A percentile compares a stretch with the other conserved stretches of the same genome.
Evolutionary conservation across 2,888 invertebrate genomes (phyloP).

Genomic region (Phortica okadai): DNA sequence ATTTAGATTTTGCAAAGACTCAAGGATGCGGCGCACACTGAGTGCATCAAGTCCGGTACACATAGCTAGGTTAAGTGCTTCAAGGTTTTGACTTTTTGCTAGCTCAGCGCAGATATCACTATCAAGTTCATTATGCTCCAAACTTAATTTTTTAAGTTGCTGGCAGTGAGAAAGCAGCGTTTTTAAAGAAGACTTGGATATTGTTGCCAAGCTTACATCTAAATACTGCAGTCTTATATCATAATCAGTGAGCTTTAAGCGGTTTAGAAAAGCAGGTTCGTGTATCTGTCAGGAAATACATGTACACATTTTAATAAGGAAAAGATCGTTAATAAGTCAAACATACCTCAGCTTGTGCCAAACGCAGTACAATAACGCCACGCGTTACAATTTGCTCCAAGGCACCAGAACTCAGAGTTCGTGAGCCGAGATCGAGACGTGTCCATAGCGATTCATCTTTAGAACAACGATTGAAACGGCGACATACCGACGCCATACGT

Average conservation of each 20-base stretch:
- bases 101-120: conserved; percentile 83
- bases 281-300: conserved; percentile 46
- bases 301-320: neutral
- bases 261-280: conserved; percentile 55
- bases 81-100: conserved; percentile 82
- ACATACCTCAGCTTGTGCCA: conserved; percentile 87
- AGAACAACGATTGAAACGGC: conserved; percentile 86
- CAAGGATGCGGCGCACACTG: conserved; percentile 81
- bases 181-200: conserved; percentile 80
- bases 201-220: conserved; percentile 89
- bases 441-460: conserved; percentile 93
- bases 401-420: conserved; percentile 82
- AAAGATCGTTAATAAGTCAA: neutral
- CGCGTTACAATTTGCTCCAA: conserved; percentile 86
- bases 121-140: conserved; percentile 86
- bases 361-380: conserved; percentile 86
- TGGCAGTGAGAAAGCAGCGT: conserved; percentile 82
- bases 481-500: conserved; percentile 85
- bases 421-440: conserved; percentile 86
- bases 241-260: conserved; percentile 65
- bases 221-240: conserved; percentile 85
- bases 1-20: conserved; percentile 75
- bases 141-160: conserved; percentile 86
- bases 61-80: conserved; percentile 91
- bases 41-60: conserved; percentile 82